Conservation (phyloP, 2,888 invertebrate genomes). For the Criorhina ranunculi region DNA sequence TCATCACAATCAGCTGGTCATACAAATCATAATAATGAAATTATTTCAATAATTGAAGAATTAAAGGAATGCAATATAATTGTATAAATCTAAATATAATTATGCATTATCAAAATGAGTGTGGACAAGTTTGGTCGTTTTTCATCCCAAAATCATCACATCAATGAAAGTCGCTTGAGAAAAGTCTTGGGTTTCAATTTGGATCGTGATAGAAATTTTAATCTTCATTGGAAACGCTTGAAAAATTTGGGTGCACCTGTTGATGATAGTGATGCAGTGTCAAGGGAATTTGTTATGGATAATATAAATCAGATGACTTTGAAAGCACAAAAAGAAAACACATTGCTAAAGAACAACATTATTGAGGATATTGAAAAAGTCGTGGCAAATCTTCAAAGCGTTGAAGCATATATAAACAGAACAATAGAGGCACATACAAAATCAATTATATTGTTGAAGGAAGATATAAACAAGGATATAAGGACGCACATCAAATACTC, state of each 20-base stretch:
- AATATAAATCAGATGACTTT: conserved; percentile 5
- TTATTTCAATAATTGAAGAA: conserved; percentile 66
- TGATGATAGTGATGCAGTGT: conserved; percentile 33
- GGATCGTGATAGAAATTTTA: conserved; percentile 25
- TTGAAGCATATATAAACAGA: conserved; percentile 19
- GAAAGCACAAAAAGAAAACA: conserved; percentile 10
- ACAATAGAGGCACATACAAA: neutral
- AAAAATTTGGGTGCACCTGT: conserved; percentile 30
- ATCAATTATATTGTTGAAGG: neutral
- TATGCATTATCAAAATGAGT: conserved; percentile 15
- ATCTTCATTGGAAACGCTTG: conserved; percentile 33
- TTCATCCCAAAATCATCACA: neutral
- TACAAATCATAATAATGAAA: conserved; percentile 64
- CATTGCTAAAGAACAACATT: conserved; percentile 12
- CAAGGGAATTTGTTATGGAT: conserved; percentile 26
- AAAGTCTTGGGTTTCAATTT: conserved; percentile 30
- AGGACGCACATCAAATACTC: neutral
- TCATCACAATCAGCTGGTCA: conserved; percentile 59
- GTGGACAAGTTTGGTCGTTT: conserved; percentile 10
- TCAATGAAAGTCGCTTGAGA: conserved; percentile 3
- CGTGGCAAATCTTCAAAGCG: neutral
- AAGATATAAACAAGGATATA: neutral
- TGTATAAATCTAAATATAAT: neutral
- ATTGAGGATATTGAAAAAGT: conserved; percentile 5
- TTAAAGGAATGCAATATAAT: conserved; percentile 53